Evolutionary conservation across 2,113 vertebrate species (phyloP).

Genomic region (Erythrolamprus reginae): DNA sequence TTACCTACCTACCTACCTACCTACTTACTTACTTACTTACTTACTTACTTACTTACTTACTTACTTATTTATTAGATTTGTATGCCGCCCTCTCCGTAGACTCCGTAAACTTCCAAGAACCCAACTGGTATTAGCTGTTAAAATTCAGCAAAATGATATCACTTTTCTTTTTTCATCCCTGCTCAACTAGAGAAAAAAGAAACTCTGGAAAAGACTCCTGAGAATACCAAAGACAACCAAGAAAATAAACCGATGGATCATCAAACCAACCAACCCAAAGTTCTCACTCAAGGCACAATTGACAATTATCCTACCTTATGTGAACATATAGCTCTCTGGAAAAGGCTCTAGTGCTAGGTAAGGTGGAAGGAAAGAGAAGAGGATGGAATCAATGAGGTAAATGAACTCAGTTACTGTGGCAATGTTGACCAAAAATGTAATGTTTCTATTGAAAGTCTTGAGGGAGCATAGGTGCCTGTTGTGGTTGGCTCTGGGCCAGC

Average conservation of each 20-base stretch:
- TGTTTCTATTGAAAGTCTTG: too few relatives aligned
- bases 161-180: conserved; percentile 12
- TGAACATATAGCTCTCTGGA: neutral
- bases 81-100: too few relatives aligned
- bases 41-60: too few relatives aligned
- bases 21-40: too few relatives aligned
- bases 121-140: neutral
- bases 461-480: too few relatives aligned
- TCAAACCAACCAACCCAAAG: neutral
- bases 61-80: too few relatives aligned
- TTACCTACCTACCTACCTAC: too few relatives aligned
- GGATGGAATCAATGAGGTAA: neutral
- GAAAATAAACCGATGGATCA: neutral
- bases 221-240: neutral
- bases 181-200: neutral
- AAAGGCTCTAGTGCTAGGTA: neutral
- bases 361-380: neutral
- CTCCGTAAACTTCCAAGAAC: neutral
- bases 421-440: neutral
- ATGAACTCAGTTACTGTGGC: neutral
- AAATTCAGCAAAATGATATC: neutral
- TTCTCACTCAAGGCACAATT: neutral
- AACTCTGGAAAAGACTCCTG: neutral
- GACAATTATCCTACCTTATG: neutral
- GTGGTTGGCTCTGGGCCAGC: too few relatives aligned